Conservation (phyloP, 2,888 invertebrate species). For the Acrobasis consociella region DNA sequence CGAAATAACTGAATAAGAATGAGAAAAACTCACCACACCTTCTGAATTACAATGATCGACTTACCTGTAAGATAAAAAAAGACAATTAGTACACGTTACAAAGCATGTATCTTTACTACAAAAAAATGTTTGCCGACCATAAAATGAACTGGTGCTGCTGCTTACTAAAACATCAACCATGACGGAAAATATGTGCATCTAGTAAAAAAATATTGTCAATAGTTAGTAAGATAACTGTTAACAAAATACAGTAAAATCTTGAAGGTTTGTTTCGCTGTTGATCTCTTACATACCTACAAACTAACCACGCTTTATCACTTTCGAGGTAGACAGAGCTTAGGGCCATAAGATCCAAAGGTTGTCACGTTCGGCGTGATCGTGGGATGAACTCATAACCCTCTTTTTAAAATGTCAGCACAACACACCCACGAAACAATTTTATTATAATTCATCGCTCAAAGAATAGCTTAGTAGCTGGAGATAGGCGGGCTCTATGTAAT, state of each 20-base stretch:
- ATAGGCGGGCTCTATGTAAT: constrained; percentile 78
- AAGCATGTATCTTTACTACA: not conserved
- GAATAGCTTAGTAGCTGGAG: constrained; percentile 64
- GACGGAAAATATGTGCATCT: not conserved
- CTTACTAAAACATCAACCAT: not conserved
- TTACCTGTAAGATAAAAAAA: constrained; percentile 45
- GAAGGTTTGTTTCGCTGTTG: too few relatives aligned
- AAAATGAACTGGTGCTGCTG: not conserved
- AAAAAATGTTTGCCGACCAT: not conserved
- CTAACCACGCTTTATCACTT: too few relatives aligned
- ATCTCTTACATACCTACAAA: too few relatives aligned
- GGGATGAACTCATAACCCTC: not conserved
- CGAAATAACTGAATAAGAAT: not conserved
- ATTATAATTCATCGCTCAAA: constrained; percentile 53
- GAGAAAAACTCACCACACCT: not conserved
- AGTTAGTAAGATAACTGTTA: too few relatives aligned
- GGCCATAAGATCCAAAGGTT: too few relatives aligned
- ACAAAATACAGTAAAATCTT: too few relatives aligned
- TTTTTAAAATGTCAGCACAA: not conserved
- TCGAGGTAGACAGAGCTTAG: too few relatives aligned
- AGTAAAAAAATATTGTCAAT: not conserved
- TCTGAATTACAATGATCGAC: constrained; percentile 21
- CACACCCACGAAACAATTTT: constrained; percentile 28
- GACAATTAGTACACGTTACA: not conserved
- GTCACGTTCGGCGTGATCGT: not conserved